Evolutionary conservation across 2,797 vertebrate genomes (phyloP), one percentile per base, ranked within the genome.

Genomic region (Manis javanica): DNA sequence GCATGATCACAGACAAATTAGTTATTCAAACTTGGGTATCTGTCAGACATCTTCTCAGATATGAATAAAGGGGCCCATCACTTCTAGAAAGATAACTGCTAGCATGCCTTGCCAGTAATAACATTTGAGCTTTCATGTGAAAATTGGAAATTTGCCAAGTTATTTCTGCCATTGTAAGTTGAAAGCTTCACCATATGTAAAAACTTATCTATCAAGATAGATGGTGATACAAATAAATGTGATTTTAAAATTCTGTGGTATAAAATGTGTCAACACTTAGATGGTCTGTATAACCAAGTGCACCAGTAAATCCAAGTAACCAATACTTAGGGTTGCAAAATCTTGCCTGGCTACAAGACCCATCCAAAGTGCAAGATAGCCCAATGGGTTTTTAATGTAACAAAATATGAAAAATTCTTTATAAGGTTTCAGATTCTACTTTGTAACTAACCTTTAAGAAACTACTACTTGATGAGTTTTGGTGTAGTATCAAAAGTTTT

Each of bases 391-490:
- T 87, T 87, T 34, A 78, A 11, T 39, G 42, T 66, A 59, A 79
- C 34, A 66, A 46, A 66, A 66, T 51, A 2, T 72, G 14, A 63
- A 77, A 72, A 63, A 11, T 84, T 68, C 19, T 46, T 81, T 7
- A 26, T 16, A 2, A 49, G 31, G 14, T 55, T 91, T 87, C 46
- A 75, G 87, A 55, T 61, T 90, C 53, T 81, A 31, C 21, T 53
- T 8, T 31, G 53, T 29, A 74, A 4, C n/a, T 16, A 66, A 71
- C n/a, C 69, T 84, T 53, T 39, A 69, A 69, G 74, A 68, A 86
- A 49, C 18, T 57, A 5, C 12, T 77, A 39, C 87, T 81, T 94
- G 89, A 89, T 89, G 88, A 90, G 68, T 91, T 95, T 94, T 90
- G 59, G 82, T 92, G 55, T 94, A 82, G 51, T 78, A 87, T 31